Base-by-base conservation (phyloP, 2,113 vertebrate genomes). In the Varanus komodoensis region DNA sequence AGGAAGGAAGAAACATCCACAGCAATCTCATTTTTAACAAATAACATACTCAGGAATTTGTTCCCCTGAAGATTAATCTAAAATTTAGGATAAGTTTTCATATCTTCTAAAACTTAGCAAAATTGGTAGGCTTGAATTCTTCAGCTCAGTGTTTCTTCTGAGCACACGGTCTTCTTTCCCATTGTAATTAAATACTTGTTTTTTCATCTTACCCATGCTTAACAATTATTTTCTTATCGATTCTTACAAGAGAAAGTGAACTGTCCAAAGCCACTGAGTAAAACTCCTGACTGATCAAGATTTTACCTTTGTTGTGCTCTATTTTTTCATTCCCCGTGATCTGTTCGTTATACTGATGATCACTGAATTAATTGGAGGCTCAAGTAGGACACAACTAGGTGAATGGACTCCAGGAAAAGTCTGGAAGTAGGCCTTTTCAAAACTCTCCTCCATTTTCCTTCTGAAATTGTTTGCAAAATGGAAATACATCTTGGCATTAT, bases 221-320 rank as follows among this genome's bases (percentile, higher is more conserved):
- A 80, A 80, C 50, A 80, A 27, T 80, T 50, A 82, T 82, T 82
- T 82, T 82, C 52, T 82, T 82, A 82, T 61, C 61, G 27, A 82
- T 61, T 52, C 17, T 82, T 61, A 6, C 32, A 52, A 52, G 32
- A 57, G 50, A n/a, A 14, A 82, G 52, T 82, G 50, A 54, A 29
- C 57, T 82, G 27, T 34, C 54, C n/a, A 82, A 61, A 54, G 80
- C 52, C 80, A 82, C 54, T 21, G 5, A 61, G 80, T 21, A 34
- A 82, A 82, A 68, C 29, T 84, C 64, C 82, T 84, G 34, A 44
- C 52, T 82, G 82, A 84, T 68, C 64, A 68, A 68, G 21, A 67
- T 38, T 44, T 67, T n/a, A 67, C 57, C n/a, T 67, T 83, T 48
- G 38, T 68, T 84, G 61, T 68, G 61, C 52, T 84, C 57, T 83